These are phyloP conservation scores for Cryptus armator DNA, from an alignment of 2,888 invertebrate species.

Conservation along the genomic window DNA sequence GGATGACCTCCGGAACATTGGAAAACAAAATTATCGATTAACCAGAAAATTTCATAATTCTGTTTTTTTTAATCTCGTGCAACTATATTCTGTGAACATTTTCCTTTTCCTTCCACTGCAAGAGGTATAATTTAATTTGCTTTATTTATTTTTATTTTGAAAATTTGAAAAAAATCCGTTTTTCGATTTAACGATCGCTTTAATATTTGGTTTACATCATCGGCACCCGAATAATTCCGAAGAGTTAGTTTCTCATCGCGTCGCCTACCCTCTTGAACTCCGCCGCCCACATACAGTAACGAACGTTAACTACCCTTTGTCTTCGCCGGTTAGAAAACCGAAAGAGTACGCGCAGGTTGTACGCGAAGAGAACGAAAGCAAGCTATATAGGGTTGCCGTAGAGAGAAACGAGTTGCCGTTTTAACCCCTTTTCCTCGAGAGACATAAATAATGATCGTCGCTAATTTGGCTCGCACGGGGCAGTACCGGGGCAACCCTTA, in stretches of 20 bases:
- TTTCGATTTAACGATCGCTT: neutral
- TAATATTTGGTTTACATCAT: constrained; percentile 68
- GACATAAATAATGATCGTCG: constrained; percentile 85
- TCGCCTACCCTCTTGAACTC: constrained; percentile 59
- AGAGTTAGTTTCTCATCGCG: constrained; percentile 2
- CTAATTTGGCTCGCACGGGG: constrained; percentile 81
- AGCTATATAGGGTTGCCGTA: constrained; percentile 37
- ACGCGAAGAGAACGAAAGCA: constrained; percentile 55
- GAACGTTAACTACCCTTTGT: constrained; percentile 80
- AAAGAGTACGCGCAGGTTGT: constrained; percentile 46
- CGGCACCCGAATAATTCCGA: constrained; percentile 70
- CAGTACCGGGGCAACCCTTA: constrained; percentile 75
- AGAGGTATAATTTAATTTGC: too few species aligned
- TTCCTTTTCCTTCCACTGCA: too few species aligned
- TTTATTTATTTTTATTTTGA: too few species aligned
- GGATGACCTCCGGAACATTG: too few species aligned
- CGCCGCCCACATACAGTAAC: constrained; percentile 68
- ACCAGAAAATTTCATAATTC: too few species aligned
- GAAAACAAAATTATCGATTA: too few species aligned
- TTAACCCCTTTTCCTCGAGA: constrained; percentile 83
- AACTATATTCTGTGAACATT: too few species aligned
- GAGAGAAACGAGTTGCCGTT: constrained; percentile 72
- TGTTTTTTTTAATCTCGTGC: too few species aligned
- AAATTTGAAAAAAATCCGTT: neutral
- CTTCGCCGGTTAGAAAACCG: constrained; percentile 75